Percentiles rank a stretch among this genome's conserved stretches.
Conservation (phyloP, 2,888 invertebrate genomes). For the Xiphydria camelus region DNA sequence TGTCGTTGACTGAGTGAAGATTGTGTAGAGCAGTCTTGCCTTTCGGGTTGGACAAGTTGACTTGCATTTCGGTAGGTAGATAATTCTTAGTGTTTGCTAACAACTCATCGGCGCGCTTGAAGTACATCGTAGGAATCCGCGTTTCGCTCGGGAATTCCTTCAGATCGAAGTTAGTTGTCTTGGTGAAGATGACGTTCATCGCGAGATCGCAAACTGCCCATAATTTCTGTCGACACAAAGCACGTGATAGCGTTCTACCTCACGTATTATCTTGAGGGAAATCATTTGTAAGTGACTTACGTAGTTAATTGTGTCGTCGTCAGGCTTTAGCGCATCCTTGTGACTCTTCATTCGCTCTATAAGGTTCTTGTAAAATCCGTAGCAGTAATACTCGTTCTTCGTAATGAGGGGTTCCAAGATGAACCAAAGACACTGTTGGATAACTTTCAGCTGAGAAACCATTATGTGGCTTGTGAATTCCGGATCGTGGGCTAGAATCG, state of each 20-base stretch:
- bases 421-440: conserved; percentile 91
- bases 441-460: conserved; percentile 73
- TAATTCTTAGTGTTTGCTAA: conserved; percentile 79
- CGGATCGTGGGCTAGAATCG: conserved; percentile 92
- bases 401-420: conserved; percentile 91
- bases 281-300: too few species aligned
- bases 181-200: conserved; percentile 85
- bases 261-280: too few species aligned
- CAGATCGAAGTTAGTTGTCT: conserved; percentile 84
- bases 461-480: conserved; percentile 78
- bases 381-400: conserved; percentile 92
- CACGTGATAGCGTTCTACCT: conserved; percentile 7
- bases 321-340: conserved; percentile 83
- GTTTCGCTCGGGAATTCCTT: conserved; percentile 87
- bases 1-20: conserved; percentile 55
- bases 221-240: conserved; percentile 72
- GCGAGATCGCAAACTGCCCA: conserved; percentile 97
- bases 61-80: conserved; percentile 79
- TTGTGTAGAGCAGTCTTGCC: conserved; percentile 40
- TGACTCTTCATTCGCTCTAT: conserved; percentile 94
- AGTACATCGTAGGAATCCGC: conserved; percentile 89
- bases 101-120: conserved; percentile 72
- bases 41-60: conserved; percentile 59
- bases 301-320: conserved; percentile 80
- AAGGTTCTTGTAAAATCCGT: conserved; percentile 91